Evolutionary conservation across 1,140 invertebrate species (phyloP).

Genomic region (Drosophila ironensis): DNA sequence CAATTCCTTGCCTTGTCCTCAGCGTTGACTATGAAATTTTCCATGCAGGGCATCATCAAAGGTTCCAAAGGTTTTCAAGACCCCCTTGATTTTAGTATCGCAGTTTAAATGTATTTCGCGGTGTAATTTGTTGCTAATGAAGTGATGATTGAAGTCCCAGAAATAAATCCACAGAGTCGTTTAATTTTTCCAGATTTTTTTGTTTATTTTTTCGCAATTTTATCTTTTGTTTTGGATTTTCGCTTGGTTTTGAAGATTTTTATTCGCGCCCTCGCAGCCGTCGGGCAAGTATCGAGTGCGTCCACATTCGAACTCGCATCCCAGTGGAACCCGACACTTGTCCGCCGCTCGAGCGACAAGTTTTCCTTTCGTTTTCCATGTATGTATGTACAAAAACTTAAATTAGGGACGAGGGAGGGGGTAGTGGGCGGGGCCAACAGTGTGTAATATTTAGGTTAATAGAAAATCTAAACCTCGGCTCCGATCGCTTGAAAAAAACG

Average conservation of each 20-base stretch:
- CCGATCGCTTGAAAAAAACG: constrained; percentile 2
- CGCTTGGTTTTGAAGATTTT: constrained; percentile 55
- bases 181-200: constrained; percentile 69
- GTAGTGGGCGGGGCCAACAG: constrained; percentile 1
- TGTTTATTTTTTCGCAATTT: constrained; percentile 59
- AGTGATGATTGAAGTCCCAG: too few species aligned
- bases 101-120: too few species aligned
- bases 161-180: constrained; percentile 2
- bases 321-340: constrained; percentile 57
- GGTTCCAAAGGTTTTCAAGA: too few species aligned
- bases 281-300: constrained; percentile 20
- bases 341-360: constrained; percentile 36
- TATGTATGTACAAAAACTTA: constrained; percentile 74
- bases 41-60: too few species aligned
- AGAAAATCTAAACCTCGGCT: constrained; percentile 35
- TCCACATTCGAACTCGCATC: constrained; percentile 53
- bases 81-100: too few species aligned
- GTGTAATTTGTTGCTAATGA: too few species aligned
- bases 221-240: constrained; percentile 57
- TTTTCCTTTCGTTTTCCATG: constrained; percentile 49
- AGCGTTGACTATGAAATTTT: too few species aligned
- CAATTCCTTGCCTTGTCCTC: too few species aligned
- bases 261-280: constrained; percentile 38
- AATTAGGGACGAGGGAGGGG: constrained; percentile 13
- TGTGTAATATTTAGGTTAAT: constrained; percentile 29